Base-by-base conservation (phyloP, 2,113 vertebrate species). In the Coreoperca whiteheadi region DNA sequence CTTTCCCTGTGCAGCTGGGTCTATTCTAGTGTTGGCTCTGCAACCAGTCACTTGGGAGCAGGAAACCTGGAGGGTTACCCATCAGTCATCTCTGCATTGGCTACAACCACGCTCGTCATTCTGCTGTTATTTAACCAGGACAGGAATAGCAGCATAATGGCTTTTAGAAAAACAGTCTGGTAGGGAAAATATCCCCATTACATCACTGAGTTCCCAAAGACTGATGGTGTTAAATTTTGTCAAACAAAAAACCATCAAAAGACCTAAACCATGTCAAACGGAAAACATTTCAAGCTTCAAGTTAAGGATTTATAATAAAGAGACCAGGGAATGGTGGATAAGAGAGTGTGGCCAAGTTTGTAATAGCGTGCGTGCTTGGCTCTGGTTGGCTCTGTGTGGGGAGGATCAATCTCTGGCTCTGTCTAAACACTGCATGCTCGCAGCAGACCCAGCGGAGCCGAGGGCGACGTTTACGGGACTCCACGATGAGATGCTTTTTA, bases 361-460 rank as follows among this genome's bases (percentile, higher is more conserved):
- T 59, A 84, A 84, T 79, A 84, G 88, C 61, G 54, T 83, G 84
- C 77, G 82, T 77, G 88, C 79, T 84, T 87, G 83, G 90, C 82
- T 84, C 48, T 67, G 60, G 75, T 83, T 50, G 79, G n/a, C n/a
- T n/a, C n/a, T n/a, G n/a, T n/a, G 83, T 25, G 61, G 20, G 79
- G 83, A 60, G 89, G 81, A 92, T 94, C 90, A 92, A 92, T 94
- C 91, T 91, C 51, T 41, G 41, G 60, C 59, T 90, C 89, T 92
- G 93, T 95, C 89, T 95, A 95, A 95, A 95, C 94, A 95, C 74
- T 84, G 65, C 67, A 34, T 39, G 71, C 76, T 79, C 30, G 37
- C 67, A 61, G 88, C 88, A 95, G 94, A 95, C 94, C 90, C 81
- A 70, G 79, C 0, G 91, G 93, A 93, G 92, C 91, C 93, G 7